phyloP scores from a whole-genome alignment of 2,888 invertebrate species.

The Philonicus albiceps region DNA sequence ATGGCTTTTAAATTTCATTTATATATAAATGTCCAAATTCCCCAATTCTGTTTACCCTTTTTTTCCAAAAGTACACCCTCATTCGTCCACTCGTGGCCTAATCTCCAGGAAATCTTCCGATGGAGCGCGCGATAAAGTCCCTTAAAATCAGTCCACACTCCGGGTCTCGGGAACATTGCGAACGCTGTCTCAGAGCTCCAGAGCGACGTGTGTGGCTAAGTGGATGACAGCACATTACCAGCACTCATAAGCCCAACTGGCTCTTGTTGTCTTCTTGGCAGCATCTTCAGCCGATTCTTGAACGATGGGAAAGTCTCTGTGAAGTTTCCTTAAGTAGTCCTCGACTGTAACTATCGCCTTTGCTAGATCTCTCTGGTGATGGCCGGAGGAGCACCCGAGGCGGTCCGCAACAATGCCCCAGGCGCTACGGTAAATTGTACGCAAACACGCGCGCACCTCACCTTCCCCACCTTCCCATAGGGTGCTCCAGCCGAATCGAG shows the following conservation, averaged over 20 bases:
- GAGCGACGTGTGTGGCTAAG: slow-evolving; percentile 48
- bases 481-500: slow-evolving; percentile 10
- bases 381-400: background rate
- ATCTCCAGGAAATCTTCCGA: background rate
- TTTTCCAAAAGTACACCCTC: background rate
- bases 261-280: slow-evolving; percentile 43
- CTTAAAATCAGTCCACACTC: background rate
- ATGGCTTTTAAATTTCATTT: background rate
- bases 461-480: background rate
- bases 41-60: background rate
- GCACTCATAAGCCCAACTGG: slow-evolving; percentile 47
- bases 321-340: slow-evolving; percentile 32
- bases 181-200: background rate
- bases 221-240: slow-evolving; percentile 47
- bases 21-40: background rate
- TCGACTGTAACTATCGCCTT: slow-evolving; percentile 38
- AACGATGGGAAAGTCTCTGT: slow-evolving; percentile 14
- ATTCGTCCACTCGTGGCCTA: background rate
- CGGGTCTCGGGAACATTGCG: background rate
- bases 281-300: slow-evolving; percentile 21
- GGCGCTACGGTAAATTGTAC: slow-evolving; percentile 5
- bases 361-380: background rate
- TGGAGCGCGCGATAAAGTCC: background rate
- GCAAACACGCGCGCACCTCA: background rate
- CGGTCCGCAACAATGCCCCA: slow-evolving; percentile 2